Evolutionary conservation across 1,140 invertebrate genomes (phyloP).

Genomic region (Drosophila fuyamai): DNA sequence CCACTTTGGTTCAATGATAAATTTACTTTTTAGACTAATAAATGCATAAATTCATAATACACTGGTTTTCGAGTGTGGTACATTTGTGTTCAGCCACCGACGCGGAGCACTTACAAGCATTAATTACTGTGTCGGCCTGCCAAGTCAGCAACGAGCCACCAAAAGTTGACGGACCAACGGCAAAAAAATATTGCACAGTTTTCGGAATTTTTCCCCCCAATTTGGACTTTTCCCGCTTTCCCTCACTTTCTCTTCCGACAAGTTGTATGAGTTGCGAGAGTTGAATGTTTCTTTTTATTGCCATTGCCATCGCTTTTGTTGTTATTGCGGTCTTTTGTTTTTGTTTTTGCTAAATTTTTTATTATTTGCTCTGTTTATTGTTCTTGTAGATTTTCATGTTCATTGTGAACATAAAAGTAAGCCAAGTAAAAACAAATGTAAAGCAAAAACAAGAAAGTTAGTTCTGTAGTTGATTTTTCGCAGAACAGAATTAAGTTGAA

Average conservation of each 20-base stretch:
- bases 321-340: constrained; percentile 25
- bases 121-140: constrained; percentile 73
- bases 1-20: too few relatives aligned
- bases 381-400: constrained; percentile 49
- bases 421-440: constrained; percentile 37
- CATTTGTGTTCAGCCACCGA: constrained; percentile 24
- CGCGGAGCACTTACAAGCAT: constrained; percentile 65
- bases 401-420: constrained; percentile 43
- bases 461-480: constrained; percentile 40
- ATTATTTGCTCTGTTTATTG: constrained; percentile 45
- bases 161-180: constrained; percentile 47
- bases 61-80: background rate
- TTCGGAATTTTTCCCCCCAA: constrained; percentile 47
- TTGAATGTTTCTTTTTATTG: constrained; percentile 60
- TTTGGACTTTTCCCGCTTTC: constrained; percentile 13
- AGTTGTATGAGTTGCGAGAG: constrained; percentile 55
- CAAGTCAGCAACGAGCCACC: constrained; percentile 47
- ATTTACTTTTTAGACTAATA: too few relatives aligned
- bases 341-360: constrained; percentile 36
- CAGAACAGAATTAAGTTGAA: constrained; percentile 23
- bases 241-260: constrained; percentile 17
- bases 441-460: constrained; percentile 20
- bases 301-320: constrained; percentile 34
- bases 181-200: constrained; percentile 68
- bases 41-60: background rate